phyloP scores from a whole-genome alignment of 2,113 vertebrate genomes.

The Xiphias gladius region DNA sequence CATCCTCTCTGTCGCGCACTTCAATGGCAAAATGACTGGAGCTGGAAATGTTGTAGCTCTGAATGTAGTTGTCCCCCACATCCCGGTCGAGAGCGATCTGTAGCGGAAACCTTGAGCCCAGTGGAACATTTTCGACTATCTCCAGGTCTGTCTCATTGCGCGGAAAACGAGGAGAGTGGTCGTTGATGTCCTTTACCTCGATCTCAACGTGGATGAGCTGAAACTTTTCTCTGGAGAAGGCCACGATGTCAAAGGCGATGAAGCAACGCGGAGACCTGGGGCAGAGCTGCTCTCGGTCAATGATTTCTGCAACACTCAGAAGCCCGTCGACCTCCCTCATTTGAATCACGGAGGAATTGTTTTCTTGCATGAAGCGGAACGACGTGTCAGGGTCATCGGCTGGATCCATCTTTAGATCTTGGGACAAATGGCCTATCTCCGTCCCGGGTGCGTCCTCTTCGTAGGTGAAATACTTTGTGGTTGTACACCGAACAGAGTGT shows the following conservation, averaged over 20 bases:
- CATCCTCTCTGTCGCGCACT: conserved; percentile 75
- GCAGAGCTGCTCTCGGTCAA: conserved; percentile 84
- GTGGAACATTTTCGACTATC: conserved; percentile 77
- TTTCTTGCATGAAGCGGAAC: conserved; percentile 81
- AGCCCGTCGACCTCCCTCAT: conserved; percentile 83
- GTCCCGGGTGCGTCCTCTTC: conserved; percentile 79
- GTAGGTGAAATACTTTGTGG: conserved; percentile 79
- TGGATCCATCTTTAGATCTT: conserved; percentile 78
- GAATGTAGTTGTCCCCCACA: conserved; percentile 84
- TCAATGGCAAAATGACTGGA: conserved; percentile 79
- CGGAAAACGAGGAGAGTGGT: conserved; percentile 76
- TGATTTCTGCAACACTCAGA: conserved; percentile 78
- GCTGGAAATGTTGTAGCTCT: conserved; percentile 81
- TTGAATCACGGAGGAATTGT: conserved; percentile 75
- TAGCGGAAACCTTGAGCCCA: conserved; percentile 78
- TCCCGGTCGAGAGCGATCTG: conserved; percentile 82
- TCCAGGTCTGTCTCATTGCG: conserved; percentile 78
- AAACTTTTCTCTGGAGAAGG: conserved; percentile 83
- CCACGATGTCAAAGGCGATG: conserved; percentile 83
- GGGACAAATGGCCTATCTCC: conserved; percentile 77
- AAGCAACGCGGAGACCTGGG: conserved; percentile 77
- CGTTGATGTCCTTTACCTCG: conserved; percentile 84
- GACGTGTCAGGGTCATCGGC: conserved; percentile 68
- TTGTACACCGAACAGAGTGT: conserved; percentile 53
- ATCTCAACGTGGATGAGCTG: conserved; percentile 87